Base-by-base conservation (phyloP, 1,140 invertebrate genomes). In the Ceratina calcarata region DNA sequence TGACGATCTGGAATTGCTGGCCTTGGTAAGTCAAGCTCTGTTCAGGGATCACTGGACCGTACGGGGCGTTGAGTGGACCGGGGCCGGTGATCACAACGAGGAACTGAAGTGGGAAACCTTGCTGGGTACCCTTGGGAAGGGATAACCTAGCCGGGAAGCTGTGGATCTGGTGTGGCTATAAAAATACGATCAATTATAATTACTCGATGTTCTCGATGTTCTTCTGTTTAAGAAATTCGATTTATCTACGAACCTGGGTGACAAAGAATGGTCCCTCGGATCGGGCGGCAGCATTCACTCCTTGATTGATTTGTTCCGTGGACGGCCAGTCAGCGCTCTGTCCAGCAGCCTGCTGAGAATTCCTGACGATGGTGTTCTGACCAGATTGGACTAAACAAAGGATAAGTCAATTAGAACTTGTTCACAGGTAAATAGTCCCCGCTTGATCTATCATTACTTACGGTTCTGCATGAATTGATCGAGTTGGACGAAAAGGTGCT, bases 401-500 rank as follows among this genome's bases (percentile, higher is more conserved):
- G 16, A 18, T 32, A 12, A 51, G 79, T 6, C 57, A 78, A 76
- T 55, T 20, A 57, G 4, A 57, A 10, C 37, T 10, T 13, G 3
- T 12, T 79, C 12, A 66, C 27, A 58, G 55, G 2, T 13, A 16
- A 70, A 62, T 61, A 3, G 12, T 64, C 51, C 3, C 18, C 22
- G 61, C 51, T 8, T 24, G 2, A 3, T 45, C 53, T 10, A 53
- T 58, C 4, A 12, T 58, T 77, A 88, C 93, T 86, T 76, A 93
- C 91, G 91, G 72, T 95, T 93, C 86, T 94, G 94, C 49, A 94
- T 85, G 90, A 96, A 97, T 87, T 94, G 94, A 84, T 97, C 96
- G 72, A 96, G 90, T 90, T 95, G 94, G 65, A 95, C 92, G 92
- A 95, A 95, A 86, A 94, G 93, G 53, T 94, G 92, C 78, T 94